Evolutionary conservation across 2,113 vertebrate genomes (phyloP).

Genomic region (Sinocyclocheilus grahami): DNA sequence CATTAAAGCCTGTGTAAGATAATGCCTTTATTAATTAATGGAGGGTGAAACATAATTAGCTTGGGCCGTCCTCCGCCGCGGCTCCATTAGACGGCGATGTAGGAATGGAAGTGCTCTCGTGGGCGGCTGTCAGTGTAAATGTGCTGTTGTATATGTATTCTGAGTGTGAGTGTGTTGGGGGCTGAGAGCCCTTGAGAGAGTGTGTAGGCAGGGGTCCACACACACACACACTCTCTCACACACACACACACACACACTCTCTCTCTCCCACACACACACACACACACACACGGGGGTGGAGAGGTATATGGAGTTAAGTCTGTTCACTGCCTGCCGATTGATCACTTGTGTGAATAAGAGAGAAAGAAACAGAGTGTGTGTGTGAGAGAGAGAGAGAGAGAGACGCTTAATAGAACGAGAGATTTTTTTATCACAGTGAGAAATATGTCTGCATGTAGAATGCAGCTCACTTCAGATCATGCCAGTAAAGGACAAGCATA

Average conservation of each 20-base stretch:
- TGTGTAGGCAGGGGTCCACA: slow-evolving; percentile 73
- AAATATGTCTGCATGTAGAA: background rate
- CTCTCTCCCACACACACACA: slow-evolving; percentile 42
- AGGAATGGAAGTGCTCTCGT: background rate
- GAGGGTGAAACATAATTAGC: slow-evolving; percentile 19
- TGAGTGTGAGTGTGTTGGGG: slow-evolving; percentile 44
- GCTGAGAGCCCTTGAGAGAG: slow-evolving; percentile 75
- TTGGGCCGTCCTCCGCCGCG: background rate
- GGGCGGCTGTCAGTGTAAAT: slow-evolving; percentile 23
- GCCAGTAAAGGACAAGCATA: background rate
- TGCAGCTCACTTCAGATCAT: background rate
- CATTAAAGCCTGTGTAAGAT: background rate
- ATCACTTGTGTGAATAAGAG: slow-evolving; percentile 36
- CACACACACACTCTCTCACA: slow-evolving; percentile 15
- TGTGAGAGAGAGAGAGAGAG: background rate
- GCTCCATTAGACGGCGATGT: background rate
- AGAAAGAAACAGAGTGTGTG: slow-evolving; percentile 1
- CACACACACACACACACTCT: background rate
- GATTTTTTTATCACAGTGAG: slow-evolving; percentile 8
- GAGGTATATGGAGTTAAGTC: slow-evolving; percentile 65
- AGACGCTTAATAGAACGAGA: background rate
- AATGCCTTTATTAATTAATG: slow-evolving; percentile 20
- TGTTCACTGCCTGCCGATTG: slow-evolving; percentile 64
- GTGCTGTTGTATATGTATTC: slow-evolving; percentile 34
- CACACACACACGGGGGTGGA: slow-evolving; percentile 61